Conservation (phyloP, 2,797 vertebrate species). For the Rhincodon typus region DNA sequence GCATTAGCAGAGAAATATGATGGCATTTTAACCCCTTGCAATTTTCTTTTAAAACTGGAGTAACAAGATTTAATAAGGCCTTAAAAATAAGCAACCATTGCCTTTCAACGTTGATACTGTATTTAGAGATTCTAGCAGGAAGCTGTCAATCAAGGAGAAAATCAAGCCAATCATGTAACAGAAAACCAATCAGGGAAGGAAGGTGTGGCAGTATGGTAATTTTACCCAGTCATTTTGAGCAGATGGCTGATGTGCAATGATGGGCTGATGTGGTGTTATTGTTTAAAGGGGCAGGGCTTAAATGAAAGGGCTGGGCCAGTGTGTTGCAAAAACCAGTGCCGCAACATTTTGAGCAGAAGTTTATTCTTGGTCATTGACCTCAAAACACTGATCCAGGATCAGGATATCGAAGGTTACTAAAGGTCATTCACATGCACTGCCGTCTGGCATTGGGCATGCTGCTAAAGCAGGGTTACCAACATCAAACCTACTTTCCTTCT, state of each 20-base stretch:
- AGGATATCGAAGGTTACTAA: background rate
- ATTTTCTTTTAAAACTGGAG: background rate
- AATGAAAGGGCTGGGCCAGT: background rate
- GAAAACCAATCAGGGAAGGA: background rate
- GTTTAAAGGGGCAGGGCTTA: background rate
- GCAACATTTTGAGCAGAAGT: background rate
- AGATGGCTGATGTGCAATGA: background rate
- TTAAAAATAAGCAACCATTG: background rate
- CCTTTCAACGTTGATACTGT: background rate
- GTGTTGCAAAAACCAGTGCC: background rate
- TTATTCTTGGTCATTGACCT: background rate
- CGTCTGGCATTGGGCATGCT: background rate
- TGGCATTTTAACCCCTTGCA: background rate
- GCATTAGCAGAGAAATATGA: background rate
- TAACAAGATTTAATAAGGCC: background rate
- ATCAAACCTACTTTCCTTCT: background rate
- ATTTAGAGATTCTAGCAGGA: background rate
- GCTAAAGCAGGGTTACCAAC: background rate
- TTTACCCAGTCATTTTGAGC: background rate
- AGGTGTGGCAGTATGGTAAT: background rate
- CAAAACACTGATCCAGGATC: background rate
- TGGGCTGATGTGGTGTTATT: slow-evolving; percentile 34
- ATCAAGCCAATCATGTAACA: background rate
- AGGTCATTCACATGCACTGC: background rate
- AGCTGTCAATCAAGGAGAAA: background rate